These are phyloP conservation scores for Tuta absoluta DNA, from an alignment of 2,888 invertebrate species.

Conservation along the genomic window DNA sequence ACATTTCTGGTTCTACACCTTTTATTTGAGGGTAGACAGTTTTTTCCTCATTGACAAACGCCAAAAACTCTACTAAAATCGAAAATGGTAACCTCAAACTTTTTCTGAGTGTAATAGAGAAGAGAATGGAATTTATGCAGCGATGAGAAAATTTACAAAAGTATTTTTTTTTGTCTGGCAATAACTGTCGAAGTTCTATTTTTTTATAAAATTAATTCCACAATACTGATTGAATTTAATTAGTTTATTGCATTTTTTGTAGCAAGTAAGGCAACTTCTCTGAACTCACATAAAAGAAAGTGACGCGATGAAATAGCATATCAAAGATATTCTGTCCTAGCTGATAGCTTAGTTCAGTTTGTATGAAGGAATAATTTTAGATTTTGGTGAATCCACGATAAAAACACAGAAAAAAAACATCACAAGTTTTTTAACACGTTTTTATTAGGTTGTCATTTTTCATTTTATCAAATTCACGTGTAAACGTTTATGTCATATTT, in stretches of 20 bases:
- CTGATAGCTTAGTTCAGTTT: no score
- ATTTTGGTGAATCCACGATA: no score
- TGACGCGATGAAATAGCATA: no score
- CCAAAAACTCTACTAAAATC: conserved; percentile 45
- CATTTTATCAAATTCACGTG: no score
- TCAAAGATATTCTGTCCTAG: no score
- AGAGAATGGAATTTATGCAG: not conserved
- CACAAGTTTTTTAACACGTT: no score
- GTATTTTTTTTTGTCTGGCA: conserved; percentile 63
- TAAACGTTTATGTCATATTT: no score
- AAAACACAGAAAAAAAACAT: no score
- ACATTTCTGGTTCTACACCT: conserved; percentile 64
- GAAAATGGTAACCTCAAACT: not conserved
- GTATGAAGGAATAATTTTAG: no score
- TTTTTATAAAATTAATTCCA: conserved; percentile 51
- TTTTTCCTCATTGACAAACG: conserved; percentile 68
- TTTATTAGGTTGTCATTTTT: no score
- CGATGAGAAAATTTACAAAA: conserved; percentile 38
- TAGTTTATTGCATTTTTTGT: not conserved
- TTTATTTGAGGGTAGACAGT: conserved; percentile 62
- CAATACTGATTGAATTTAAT: conserved; percentile 38
- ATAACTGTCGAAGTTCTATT: conserved; percentile 70
- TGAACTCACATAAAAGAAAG: no score
- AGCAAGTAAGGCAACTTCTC: not conserved
- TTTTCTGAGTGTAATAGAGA: not conserved